Evolutionary conservation across 2,888 invertebrate species (phyloP).

Genomic region (Trichogramma dendrolimi): DNA sequence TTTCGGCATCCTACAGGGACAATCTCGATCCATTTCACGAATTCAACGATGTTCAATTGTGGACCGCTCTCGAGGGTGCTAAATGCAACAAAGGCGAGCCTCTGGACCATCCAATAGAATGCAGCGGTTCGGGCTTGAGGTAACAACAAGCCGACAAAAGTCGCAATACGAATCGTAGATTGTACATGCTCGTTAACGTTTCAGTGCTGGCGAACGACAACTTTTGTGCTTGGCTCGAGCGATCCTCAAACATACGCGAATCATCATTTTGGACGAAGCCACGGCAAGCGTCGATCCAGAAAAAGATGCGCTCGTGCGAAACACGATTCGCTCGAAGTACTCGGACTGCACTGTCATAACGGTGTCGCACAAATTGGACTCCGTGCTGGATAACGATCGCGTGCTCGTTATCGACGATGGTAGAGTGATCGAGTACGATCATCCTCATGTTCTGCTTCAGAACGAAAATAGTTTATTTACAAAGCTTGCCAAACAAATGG

Average conservation of each 20-base stretch:
- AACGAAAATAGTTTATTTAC: slow-evolving; percentile 61
- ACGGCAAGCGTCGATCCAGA: slow-evolving; percentile 82
- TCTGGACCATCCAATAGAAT: slow-evolving; percentile 63
- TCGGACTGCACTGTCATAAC: slow-evolving; percentile 80
- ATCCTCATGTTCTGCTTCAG: slow-evolving; percentile 63
- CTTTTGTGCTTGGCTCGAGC: slow-evolving; percentile 83
- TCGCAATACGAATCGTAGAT: no score
- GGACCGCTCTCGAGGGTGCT: slow-evolving; percentile 72
- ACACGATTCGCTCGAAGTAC: slow-evolving; percentile 76
- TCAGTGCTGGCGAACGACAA: slow-evolving; percentile 85
- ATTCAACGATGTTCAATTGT: slow-evolving; percentile 74
- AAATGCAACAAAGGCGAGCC: slow-evolving; percentile 68
- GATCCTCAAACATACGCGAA: slow-evolving; percentile 71
- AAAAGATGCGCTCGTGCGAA: slow-evolving; percentile 80
- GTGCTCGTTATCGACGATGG: slow-evolving; percentile 84
- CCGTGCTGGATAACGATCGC: slow-evolving; percentile 87
- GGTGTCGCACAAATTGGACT: slow-evolving; percentile 84
- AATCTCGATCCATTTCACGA: slow-evolving; percentile 82
- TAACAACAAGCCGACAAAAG: not conserved
- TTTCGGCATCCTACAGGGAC: slow-evolving; percentile 74
- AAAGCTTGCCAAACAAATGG: slow-evolving; percentile 69
- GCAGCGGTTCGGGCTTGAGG: slow-evolving; percentile 67
- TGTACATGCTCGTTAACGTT: slow-evolving; percentile 41
- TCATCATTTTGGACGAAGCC: slow-evolving; percentile 84
- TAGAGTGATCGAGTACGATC: slow-evolving; percentile 66